Evolutionary conservation across 2,888 invertebrate species (phyloP), one percentile per base, ranked within the genome.

Genomic region (Tiphia femorata): DNA sequence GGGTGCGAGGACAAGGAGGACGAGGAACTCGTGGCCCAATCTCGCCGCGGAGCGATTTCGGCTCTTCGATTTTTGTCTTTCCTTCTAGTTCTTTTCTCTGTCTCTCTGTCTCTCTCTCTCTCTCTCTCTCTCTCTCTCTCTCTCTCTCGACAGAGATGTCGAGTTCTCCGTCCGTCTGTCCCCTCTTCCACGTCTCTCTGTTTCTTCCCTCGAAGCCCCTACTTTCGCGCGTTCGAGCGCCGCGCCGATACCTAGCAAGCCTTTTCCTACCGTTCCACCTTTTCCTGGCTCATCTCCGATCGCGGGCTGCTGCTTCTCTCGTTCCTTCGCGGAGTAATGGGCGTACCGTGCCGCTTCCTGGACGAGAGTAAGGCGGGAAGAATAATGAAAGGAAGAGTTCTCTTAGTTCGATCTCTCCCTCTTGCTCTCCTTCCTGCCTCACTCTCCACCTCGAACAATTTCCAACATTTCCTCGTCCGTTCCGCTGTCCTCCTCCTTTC

Each of bases 11-110:
- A n/a, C n/a, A n/a, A n/a, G n/a, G n/a, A n/a, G n/a, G n/a, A n/a
- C n/a, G n/a, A n/a, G n/a, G 50, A 55, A 49, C 33, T 33, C 33
- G 40, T 64, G 53, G 55, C 58, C 57, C 71, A 67, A 69, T 69
- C 61, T 58, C 52, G 41, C 35, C 33, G 47, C 44, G 49, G 30
- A 55, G 41, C 46, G 58, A 54, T 62, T 69, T 41, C 30, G 55
- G 53, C 58, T 62, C 64, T 69, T 68, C 70, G 62, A 68, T 68
- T 65, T 62, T 58, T n/a, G n/a, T 51, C 37, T 33, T 51, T 44
- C 42, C 37, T 21, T 43, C 35, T 6, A 8, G 4, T 16, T 8
- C 19, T 12, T 8, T 16, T 8, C 14, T 35, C 21, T 12, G 3
- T 29, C 29, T 12, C 2, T n/a, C 8, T 33, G 4, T 33, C 33